Percentiles rank a stretch among this genome's conserved stretches.
These are phyloP conservation scores for Tiliacea citrago DNA, from an alignment of 2,888 invertebrate genomes.

Conservation along the genomic window DNA sequence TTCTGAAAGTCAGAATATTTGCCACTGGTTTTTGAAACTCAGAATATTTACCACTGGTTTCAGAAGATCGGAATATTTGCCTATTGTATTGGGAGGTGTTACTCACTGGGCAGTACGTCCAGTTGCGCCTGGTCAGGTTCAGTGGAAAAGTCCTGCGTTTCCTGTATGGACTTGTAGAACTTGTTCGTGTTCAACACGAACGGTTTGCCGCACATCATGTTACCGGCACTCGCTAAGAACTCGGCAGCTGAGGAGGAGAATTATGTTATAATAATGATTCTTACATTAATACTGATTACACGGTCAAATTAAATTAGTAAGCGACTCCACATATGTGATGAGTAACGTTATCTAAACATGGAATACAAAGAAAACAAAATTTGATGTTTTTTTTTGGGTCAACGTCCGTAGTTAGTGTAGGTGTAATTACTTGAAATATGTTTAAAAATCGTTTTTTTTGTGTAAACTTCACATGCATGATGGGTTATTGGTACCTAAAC, in stretches of 20 bases:
- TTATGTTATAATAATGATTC: neutral
- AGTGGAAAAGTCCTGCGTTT: conserved; percentile 82
- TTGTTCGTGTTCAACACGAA: conserved; percentile 82
- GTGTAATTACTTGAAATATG: no score
- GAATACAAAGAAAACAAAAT: no score
- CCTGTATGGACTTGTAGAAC: conserved; percentile 84
- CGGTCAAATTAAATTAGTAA: neutral
- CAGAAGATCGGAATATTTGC: neutral
- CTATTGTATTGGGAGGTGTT: neutral
- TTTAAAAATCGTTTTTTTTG: no score
- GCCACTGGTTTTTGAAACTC: neutral
- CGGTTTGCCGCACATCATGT: conserved; percentile 91
- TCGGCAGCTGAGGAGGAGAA: conserved; percentile 76
- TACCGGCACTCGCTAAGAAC: conserved; percentile 90
- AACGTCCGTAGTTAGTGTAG: no score
- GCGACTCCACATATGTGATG: neutral
- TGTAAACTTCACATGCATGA: no score
- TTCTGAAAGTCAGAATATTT: neutral
- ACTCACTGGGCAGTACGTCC: conserved; percentile 89
- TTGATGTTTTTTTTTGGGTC: no score
- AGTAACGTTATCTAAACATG: neutral
- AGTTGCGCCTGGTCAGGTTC: conserved; percentile 85
- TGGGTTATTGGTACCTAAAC: no score
- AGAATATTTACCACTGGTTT: neutral
- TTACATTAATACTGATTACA: neutral